Evolutionary conservation across 2,888 invertebrate species (phyloP).

Genomic region (Trachelus tabidus): DNA sequence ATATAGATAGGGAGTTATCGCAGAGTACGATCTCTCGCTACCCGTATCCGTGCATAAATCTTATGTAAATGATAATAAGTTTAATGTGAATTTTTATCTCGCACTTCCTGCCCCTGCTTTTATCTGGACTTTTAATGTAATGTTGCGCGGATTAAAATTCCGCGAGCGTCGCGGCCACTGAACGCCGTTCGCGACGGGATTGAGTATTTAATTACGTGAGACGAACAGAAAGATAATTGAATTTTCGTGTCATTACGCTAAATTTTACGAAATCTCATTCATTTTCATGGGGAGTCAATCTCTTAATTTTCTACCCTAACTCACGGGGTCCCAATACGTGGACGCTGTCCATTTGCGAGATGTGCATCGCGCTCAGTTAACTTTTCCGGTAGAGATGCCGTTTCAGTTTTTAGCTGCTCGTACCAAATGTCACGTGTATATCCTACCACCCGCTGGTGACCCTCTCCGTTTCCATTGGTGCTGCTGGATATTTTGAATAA

Average conservation of each 20-base stretch:
- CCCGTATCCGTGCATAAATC: not conserved
- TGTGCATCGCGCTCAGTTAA: slow-evolving; percentile 33
- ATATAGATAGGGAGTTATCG: not conserved
- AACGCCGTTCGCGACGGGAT: slow-evolving; percentile 40
- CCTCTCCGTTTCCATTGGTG: not conserved
- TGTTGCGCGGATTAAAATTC: slow-evolving; percentile 11
- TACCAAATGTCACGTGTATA: not conserved
- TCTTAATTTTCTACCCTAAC: slow-evolving; percentile 52
- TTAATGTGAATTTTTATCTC: slow-evolving; percentile 3
- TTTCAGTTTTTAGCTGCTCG: slow-evolving; percentile 4
- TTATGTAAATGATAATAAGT: slow-evolving; percentile 1
- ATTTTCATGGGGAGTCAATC: slow-evolving; percentile 37
- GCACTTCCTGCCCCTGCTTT: not conserved
- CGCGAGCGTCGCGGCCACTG: not conserved
- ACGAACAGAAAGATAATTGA: slow-evolving; percentile 52
- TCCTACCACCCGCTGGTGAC: not conserved
- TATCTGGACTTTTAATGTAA: not conserved
- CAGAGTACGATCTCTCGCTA: not conserved
- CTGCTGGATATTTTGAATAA: slow-evolving; percentile 41
- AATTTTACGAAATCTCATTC: slow-evolving; percentile 30
- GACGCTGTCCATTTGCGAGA: slow-evolving; percentile 30
- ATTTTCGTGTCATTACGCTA: slow-evolving; percentile 41
- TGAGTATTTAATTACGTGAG: slow-evolving; percentile 55
- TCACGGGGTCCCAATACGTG: not conserved
- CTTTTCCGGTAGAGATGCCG: slow-evolving; percentile 19